phyloP scores from a whole-genome alignment of 2,797 vertebrate species.

The Ceyx erithaca region DNA sequence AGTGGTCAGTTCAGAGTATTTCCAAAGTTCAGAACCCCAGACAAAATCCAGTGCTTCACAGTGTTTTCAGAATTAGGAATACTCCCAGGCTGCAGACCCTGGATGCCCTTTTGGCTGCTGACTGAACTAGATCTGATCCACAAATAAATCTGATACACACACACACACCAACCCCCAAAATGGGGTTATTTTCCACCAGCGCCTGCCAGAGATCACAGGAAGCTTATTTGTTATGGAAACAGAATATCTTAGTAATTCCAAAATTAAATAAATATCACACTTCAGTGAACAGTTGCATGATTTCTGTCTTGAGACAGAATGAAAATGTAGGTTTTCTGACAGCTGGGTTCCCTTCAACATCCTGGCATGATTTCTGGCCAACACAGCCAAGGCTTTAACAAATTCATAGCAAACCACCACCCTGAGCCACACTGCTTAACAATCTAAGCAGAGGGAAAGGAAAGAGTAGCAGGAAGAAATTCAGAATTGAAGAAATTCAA shows the following conservation, averaged over 20 bases:
- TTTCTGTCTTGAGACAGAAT: neutral
- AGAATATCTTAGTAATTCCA: neutral
- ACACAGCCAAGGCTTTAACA: neutral
- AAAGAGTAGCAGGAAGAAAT: neutral
- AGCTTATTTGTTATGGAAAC: neutral
- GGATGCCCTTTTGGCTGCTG: neutral
- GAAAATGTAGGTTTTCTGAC: neutral
- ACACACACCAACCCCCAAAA: neutral
- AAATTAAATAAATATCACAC: neutral
- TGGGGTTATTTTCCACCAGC: neutral
- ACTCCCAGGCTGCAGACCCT: neutral
- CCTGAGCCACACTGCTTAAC: neutral
- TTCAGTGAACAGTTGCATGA: neutral
- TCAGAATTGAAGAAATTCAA: neutral
- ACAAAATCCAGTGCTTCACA: neutral
- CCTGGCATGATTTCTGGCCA: fast-evolving
- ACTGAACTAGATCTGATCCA: neutral
- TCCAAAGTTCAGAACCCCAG: neutral
- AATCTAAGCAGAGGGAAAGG: neutral
- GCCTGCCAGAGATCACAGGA: neutral
- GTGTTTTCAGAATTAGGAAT: neutral
- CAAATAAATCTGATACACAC: neutral
- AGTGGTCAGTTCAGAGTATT: fast-evolving
- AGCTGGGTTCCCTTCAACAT: conserved; percentile 14
- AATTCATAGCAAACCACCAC: neutral